phyloP scores from a whole-genome alignment of 2,797 vertebrate genomes.

The Hylomyscus alleni region DNA sequence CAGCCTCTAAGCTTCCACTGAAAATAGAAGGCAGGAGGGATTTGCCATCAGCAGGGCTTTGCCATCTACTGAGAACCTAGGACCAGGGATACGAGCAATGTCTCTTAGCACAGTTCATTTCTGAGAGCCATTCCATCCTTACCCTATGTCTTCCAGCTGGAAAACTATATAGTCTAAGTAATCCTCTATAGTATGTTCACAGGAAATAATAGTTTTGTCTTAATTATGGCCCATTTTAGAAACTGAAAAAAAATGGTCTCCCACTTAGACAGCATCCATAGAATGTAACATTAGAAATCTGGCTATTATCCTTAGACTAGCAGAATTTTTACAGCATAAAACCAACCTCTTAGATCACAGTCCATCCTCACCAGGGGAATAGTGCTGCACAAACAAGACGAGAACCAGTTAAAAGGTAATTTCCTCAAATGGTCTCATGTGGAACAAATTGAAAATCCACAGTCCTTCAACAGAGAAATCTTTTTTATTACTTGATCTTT shows the following conservation, averaged over 20 bases:
- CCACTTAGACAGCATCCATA: slow-evolving; percentile 74
- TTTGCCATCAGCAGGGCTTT: slow-evolving; percentile 24
- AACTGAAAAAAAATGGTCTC: slow-evolving; percentile 79
- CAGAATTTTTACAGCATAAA: slow-evolving; percentile 54
- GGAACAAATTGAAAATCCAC: slow-evolving; percentile 81
- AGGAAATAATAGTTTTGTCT: slow-evolving; percentile 70
- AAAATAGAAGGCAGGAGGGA: slow-evolving; percentile 33
- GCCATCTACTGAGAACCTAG: background rate
- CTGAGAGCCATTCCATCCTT: slow-evolving; percentile 17
- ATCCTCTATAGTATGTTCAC: background rate
- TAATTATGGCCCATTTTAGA: slow-evolving; percentile 84
- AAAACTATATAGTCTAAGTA: slow-evolving; percentile 13
- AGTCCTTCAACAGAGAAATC: background rate
- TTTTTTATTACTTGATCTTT: slow-evolving; percentile 76
- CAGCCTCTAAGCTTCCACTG: slow-evolving; percentile 17
- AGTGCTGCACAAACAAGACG: slow-evolving; percentile 72
- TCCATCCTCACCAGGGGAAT: slow-evolving; percentile 75
- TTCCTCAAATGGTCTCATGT: slow-evolving; percentile 75
- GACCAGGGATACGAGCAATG: background rate
- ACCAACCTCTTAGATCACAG: slow-evolving; percentile 77
- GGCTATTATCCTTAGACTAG: slow-evolving; percentile 57
- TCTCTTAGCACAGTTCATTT: background rate
- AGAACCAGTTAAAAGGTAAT: slow-evolving; percentile 78
- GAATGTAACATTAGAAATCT: slow-evolving; percentile 68
- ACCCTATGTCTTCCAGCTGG: background rate